Conservation (phyloP, 2,113 vertebrate genomes). For the Gopherus evgoodei region DNA sequence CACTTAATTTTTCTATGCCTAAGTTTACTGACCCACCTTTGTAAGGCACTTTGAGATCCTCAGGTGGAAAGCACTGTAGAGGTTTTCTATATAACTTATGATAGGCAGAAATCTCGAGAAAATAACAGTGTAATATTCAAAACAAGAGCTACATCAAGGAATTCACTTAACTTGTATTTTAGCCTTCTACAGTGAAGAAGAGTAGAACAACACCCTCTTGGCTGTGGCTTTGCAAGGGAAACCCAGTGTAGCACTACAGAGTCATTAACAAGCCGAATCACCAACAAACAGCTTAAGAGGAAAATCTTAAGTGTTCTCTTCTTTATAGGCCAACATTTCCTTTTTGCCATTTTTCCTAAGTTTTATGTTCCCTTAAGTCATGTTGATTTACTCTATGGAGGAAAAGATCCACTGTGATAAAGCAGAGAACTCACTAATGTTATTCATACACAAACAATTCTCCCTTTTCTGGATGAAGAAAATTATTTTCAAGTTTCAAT, state of each 20-base stretch:
- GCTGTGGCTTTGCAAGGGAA: background rate
- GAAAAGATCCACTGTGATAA: background rate
- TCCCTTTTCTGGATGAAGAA: background rate
- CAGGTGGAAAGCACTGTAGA: background rate
- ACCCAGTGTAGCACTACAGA: background rate
- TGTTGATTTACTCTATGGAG: background rate
- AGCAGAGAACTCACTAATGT: background rate
- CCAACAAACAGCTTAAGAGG: background rate
- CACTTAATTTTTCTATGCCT: rapidly evolving
- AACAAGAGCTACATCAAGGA: background rate
- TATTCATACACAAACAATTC: background rate
- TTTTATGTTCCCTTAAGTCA: background rate
- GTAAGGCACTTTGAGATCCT: background rate
- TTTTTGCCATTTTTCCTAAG: background rate
- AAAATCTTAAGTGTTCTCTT: background rate
- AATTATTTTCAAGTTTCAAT: background rate
- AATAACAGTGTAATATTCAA: background rate
- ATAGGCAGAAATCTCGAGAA: background rate
- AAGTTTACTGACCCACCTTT: background rate
- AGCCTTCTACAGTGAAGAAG: background rate
- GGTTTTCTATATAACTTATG: background rate
- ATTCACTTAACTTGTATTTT: background rate
- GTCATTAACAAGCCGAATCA: background rate
- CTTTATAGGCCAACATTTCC: background rate
- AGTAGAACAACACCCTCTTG: background rate